Evolutionary conservation across 2,113 vertebrate species (phyloP), one percentile per base, ranked within the genome.

Genomic region (Brachypteracias leptosomus): DNA sequence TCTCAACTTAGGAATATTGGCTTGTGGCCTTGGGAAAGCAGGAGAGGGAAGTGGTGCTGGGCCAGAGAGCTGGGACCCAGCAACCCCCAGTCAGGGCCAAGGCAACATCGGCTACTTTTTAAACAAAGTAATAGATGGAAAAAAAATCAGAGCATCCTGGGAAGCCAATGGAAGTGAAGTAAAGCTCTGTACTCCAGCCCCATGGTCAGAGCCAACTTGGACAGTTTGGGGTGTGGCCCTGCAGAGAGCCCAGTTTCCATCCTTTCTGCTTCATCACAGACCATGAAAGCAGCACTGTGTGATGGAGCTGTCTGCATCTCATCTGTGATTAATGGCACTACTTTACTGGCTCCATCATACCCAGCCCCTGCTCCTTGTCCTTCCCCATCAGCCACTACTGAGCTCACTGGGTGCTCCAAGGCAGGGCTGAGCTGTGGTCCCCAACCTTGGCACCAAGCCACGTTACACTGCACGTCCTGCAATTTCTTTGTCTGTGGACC

Each of bases 271-370:
- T 22, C 59, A 20, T 36, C 36, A 13, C 42, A 33, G 28, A 19
- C 29, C 33, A 7, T 2, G 2, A 8, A 38, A 15, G 9, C 11
- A 40, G 38, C 1, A 4, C 6, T 16, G 40, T 7, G 18, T 1
- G 40, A 13, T 3, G 21, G 18, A 26, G n/a, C 40, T 21, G 25
- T 9, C 75, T 46, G 47, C 33, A 11, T 2, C 79, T 16, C 65
- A 2, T 0, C 28, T 4, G 2, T 16, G 35, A 21, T 12, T 52
- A 9, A 9, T 0, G 8, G 31, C 22, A 9, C 6, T 3, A 62
- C 36, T 67, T 15, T 35, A 52, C 54, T 21, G 47, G 8, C 5
- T 6, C 77, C 28, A 1, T 0, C 5, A 0, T 4, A 38, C 55
- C 40, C n/a, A 52, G 67, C 42, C 35, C 2, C 1, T 3, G 46